Percentiles rank a stretch among this genome's conserved stretches.
Conservation (phyloP, 2,113 vertebrate species). For the Cettia cetti region DNA sequence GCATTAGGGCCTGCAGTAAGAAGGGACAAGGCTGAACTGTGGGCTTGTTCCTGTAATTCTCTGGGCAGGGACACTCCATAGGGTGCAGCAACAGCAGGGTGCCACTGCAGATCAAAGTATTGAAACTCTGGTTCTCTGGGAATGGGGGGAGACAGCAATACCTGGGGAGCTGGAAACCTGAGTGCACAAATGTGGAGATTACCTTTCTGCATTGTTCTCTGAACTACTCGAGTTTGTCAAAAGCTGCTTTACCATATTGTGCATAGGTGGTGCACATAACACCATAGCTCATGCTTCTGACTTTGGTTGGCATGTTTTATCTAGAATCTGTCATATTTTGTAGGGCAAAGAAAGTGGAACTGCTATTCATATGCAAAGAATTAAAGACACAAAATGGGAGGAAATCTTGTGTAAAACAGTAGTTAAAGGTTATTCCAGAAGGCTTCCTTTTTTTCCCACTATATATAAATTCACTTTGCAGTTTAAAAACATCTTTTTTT, state of each 20-base stretch:
- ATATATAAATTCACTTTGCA: neutral
- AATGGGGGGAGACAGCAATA: neutral
- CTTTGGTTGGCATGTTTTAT: conserved; percentile 5
- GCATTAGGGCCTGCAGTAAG: neutral
- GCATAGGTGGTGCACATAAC: conserved; percentile 1
- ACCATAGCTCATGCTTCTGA: neutral
- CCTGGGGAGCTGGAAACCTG: neutral
- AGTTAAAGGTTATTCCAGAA: neutral
- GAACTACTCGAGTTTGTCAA: neutral
- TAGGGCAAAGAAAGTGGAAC: neutral
- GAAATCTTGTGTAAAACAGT: neutral
- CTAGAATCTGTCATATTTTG: neutral
- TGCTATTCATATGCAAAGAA: neutral
- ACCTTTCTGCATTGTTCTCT: neutral
- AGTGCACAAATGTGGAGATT: neutral
- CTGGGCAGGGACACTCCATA: neutral
- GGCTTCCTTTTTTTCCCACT: neutral
- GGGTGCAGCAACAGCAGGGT: neutral
- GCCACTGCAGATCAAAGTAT: neutral
- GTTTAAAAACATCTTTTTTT: neutral
- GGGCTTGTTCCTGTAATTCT: neutral
- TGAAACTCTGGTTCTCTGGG: neutral
- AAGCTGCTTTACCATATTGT: neutral
- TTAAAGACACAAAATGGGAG: neutral
- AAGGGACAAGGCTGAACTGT: neutral